Percentiles rank a stretch among this genome's conserved stretches.
phyloP scores from a whole-genome alignment of 2,888 invertebrate genomes.

The Rosalia funebris region DNA sequence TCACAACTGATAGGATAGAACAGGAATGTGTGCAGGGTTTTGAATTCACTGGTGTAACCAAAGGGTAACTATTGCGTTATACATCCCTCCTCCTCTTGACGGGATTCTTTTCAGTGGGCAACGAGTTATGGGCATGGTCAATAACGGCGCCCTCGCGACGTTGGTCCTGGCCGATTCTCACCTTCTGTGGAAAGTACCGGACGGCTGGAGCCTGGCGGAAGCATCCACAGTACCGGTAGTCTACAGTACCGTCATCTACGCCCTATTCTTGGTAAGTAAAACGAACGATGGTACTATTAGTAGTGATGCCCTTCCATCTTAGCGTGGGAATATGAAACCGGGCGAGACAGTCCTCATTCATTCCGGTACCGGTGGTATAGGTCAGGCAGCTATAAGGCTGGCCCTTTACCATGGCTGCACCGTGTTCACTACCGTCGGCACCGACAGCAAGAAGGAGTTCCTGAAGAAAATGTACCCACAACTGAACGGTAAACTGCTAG shows the following conservation, averaged over 20 bases:
- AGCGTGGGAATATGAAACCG: conserved; percentile 49
- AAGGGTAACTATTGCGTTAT: not conserved
- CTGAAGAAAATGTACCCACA: conserved; percentile 67
- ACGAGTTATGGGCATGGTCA: conserved; percentile 75
- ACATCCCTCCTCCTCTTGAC: too few species aligned
- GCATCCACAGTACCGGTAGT: conserved; percentile 82
- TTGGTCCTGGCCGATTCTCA: conserved; percentile 68
- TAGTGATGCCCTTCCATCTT: too few species aligned
- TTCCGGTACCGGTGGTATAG: conserved; percentile 76
- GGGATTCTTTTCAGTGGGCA: too few species aligned
- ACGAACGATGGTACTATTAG: too few species aligned
- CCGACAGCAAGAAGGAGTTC: conserved; percentile 72
- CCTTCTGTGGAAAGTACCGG: conserved; percentile 70
- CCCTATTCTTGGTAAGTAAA: conserved; percentile 62
- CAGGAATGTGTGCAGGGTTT: conserved; percentile 76
- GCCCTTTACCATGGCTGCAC: conserved; percentile 72
- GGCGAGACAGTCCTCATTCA: conserved; percentile 65
- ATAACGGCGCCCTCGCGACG: conserved; percentile 70
- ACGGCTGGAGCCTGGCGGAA: conserved; percentile 77
- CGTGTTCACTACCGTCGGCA: conserved; percentile 77
- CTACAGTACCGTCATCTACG: conserved; percentile 68
- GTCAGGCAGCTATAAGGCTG: conserved; percentile 77
- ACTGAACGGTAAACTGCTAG: conserved; percentile 62
- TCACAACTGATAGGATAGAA: conserved; percentile 71
- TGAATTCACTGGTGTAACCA: conserved; percentile 69